Percentiles rank a stretch among this genome's conserved stretches.
Conservation (phyloP, 2,888 invertebrate species). For the Pseudoips prasinana region DNA sequence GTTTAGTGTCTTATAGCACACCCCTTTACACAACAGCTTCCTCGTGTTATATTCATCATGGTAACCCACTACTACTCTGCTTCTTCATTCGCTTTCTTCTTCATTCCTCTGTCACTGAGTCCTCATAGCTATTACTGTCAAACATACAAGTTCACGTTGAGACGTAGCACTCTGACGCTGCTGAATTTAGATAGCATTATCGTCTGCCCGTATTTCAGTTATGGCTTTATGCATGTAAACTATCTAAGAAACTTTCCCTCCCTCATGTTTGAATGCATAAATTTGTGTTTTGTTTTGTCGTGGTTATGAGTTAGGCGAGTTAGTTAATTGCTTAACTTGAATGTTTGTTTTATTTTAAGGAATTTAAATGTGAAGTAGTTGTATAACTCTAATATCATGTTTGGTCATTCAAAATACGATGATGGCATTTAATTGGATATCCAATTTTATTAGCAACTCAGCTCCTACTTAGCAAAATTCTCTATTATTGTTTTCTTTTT, state of each 20-base stretch:
- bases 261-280: conserved; percentile 27
- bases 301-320: conserved; percentile 1
- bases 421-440: too few species aligned
- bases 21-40: too few species aligned
- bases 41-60: too few species aligned
- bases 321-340: conserved; percentile 1
- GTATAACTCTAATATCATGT: too few species aligned
- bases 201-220: conserved; percentile 43
- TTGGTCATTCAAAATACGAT: too few species aligned
- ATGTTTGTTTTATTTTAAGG: neutral
- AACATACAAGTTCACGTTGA: conserved; percentile 58
- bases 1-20: too few species aligned
- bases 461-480: too few species aligned
- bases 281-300: conserved; percentile 12
- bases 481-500: too few species aligned
- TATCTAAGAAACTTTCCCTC: conserved; percentile 29
- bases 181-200: conserved; percentile 58
- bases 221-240: conserved; percentile 43
- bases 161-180: conserved; percentile 46
- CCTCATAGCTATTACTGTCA: conserved; percentile 56
- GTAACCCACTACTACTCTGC: too few species aligned
- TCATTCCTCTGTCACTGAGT: conserved; percentile 16
- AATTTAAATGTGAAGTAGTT: too few species aligned
- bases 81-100: too few species aligned
- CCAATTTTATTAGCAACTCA: too few species aligned